Evolutionary conservation across 2,888 invertebrate species (phyloP), one percentile per base, ranked within the genome.

Genomic region (Watsonalla binaria): DNA sequence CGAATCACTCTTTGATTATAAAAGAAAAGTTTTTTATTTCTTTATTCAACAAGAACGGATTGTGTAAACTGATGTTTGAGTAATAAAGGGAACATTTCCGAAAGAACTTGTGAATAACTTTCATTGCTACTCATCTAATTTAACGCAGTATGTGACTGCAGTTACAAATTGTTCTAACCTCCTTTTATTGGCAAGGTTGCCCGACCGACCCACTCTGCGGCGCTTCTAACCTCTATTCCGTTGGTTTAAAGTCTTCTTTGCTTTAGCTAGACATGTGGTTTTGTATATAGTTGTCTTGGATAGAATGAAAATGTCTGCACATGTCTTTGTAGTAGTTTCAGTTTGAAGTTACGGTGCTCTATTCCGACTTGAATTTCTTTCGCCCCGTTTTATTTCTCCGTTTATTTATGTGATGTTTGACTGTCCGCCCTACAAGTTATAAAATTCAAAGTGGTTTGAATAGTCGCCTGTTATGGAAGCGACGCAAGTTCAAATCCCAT

Each of bases 91-190:
- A 24, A 24, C 24, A 24, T 24, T 24, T 24, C 24, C 24, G 24
- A 24, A 24, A 24, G 24, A 42, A 11, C 37, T 37, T 42, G 42
- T 45, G 42, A 37, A 39, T 55, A 14, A 54, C 53, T 51, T 53
- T 51, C 52, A 54, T 13, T 52, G 46, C 47, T 52, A 68, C 58
- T 69, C 58, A 54, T 51, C 62, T 60, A 61, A 63, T 63, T 66
- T 59, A 65, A 60, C 66, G 49, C 72, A 51, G 72, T 80, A 56
- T 78, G 74, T 79, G 70, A 58, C 67, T 49, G 49, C 55, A 64
- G 65, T 75, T 71, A 80, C 80, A 80, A 80, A 80, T 80, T 76
- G 76, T 74, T 71, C 74, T 70, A 68, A 73, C 76, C 72, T 71
- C 69, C 74, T 70, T 72, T 71, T 79, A 80, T 80, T 76, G 80